phyloP scores from a whole-genome alignment of 2,113 vertebrate genomes.

The Ptilorrhoa leucosticta region DNA sequence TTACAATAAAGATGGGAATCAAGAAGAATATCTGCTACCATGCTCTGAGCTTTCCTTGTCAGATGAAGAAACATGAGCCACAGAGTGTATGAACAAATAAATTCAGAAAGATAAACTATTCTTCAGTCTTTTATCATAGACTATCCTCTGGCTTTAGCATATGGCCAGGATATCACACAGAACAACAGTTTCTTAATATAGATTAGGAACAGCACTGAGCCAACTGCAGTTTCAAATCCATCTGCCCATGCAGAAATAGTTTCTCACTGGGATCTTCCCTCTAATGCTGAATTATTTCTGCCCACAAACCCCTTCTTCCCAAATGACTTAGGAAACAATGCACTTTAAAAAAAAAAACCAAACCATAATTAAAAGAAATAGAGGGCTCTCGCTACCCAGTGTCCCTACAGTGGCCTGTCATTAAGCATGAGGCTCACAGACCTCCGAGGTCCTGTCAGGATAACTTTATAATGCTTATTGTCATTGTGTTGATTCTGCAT shows the following conservation, averaged over 20 bases:
- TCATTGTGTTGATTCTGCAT: background rate
- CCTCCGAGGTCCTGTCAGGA: background rate
- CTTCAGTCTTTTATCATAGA: constrained; percentile 16
- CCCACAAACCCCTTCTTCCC: background rate
- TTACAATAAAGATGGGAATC: background rate
- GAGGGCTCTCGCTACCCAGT: background rate
- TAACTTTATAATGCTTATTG: background rate
- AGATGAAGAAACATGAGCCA: background rate
- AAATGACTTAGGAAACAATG: background rate
- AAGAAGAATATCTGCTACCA: background rate
- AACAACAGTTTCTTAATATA: constrained; percentile 57
- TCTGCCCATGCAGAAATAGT: constrained; percentile 53
- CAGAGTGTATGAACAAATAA: background rate
- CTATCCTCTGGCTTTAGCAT: constrained; percentile 62
- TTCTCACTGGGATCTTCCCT: constrained; percentile 43
- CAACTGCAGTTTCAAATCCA: constrained; percentile 56
- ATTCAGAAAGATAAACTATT: constrained; percentile 3
- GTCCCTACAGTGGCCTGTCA: background rate
- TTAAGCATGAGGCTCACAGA: background rate
- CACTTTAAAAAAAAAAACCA: background rate
- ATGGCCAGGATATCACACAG: constrained; percentile 57
- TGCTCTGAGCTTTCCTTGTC: background rate
- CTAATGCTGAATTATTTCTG: constrained; percentile 49
- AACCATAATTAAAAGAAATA: background rate
- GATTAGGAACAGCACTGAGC: constrained; percentile 45